phyloP scores from a whole-genome alignment of 2,888 invertebrate genomes.

The Pseudococcus longispinus region DNA sequence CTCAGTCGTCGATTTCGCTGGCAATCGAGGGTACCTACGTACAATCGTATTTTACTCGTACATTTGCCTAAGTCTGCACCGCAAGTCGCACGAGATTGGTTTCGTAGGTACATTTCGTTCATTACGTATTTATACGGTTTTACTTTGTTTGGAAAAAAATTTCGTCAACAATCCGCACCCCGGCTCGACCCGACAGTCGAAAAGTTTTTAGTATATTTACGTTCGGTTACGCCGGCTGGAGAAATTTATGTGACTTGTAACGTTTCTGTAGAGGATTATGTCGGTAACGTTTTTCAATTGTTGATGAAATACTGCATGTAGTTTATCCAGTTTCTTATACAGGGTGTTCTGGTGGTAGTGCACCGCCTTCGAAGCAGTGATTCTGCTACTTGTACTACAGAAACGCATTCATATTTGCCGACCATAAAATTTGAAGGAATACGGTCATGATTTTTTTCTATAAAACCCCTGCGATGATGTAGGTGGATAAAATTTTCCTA shows the following conservation, averaged over 20 bases:
- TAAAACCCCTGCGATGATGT: too few species aligned
- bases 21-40: not conserved
- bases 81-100: not conserved
- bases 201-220: constrained; percentile 18
- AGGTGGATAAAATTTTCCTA: too few species aligned
- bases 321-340: not conserved
- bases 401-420: too few species aligned
- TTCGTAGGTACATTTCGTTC: not conserved
- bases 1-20: not conserved
- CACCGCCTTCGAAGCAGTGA: too few species aligned
- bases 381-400: too few species aligned
- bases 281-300: constrained; percentile 8
- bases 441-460: too few species aligned
- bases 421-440: too few species aligned
- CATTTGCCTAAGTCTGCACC: not conserved
- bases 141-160: not conserved
- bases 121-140: constrained; percentile 8
- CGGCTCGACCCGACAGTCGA: not conserved
- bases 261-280: constrained; percentile 1
- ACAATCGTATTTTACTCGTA: not conserved
- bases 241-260: not conserved
- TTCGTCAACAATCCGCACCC: not conserved
- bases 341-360: too few species aligned
- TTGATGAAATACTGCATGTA: not conserved
- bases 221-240: not conserved